Evolutionary conservation across 2,113 vertebrate species (phyloP), one percentile per base, ranked within the genome.

Genomic region (Monopterus albus): DNA sequence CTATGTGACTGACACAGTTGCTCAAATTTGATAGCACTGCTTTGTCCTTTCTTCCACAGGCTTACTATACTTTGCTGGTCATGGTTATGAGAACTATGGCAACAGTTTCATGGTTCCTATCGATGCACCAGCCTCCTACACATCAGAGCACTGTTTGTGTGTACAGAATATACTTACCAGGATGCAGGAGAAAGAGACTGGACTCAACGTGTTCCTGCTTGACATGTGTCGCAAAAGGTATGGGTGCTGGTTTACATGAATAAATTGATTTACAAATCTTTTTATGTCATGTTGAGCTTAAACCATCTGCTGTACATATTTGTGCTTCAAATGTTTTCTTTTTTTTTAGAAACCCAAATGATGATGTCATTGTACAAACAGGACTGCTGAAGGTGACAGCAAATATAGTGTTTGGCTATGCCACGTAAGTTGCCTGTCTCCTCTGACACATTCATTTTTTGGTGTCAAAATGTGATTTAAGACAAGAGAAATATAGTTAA

Each of bases 71-170:
- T 96, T 94, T 0, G 95, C 95, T 0, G 95, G 95, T 33, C 95
- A 96, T 0, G 95, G 95, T 63, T 96, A 96, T 14, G 95, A 96
- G 73, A 96, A 96, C 46, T 96, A 92, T 0, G 95, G 95, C 43
- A 96, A 95, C 91, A 96, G 95, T 82, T 96, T 96, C 87, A 95
- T 96, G 95, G 94, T 96, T 53, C 95, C 95, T 50, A 94, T 93
- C 0, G 95, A 96, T 0, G 95, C 94, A 0, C 95, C 95, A 0
- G 79, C 79, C 8, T 90, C 94, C 21, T 95, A 94, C 84, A 96
- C 93, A 0, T 95, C 94, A 0, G 86, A 93, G 2, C 94, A 95
- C 83, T 96, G 95, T 76, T 72, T 96, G 63, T 95, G 95, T 8
- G 95, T 96, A 35, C 95, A 96, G 85, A 72, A 78, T 3, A 92